Base-by-base conservation (phyloP, 2,888 invertebrate genomes). In the Ptychoptera albimana region DNA sequence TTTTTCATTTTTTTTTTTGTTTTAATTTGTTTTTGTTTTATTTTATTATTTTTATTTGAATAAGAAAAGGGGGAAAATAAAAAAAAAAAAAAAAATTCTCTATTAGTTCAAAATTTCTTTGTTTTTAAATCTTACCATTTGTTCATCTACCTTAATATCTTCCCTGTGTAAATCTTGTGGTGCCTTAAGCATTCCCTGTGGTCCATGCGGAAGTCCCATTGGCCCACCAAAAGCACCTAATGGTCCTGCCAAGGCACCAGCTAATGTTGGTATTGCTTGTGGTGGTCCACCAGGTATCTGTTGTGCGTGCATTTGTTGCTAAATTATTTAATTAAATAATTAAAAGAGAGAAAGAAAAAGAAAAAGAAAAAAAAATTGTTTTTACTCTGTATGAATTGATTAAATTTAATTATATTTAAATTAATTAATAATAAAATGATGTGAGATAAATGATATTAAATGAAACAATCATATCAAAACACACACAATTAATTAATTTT, bases 241-340 rank as follows among this genome's bases (percentile, higher is more conserved):
- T 46, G 70, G 63, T 43, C 60, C 62, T 13, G 57, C 56, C 46
- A 60, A 52, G 43, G 60, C 58, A 56, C 67, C 73, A 23, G 23
- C 23, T 51, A 66, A 67, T 49, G 64, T 69, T 53, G 65, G 73
- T 65, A 66, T 65, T 30, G 65, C 61, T 52, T 66, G 65, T 52
- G 67, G 61, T 48, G 70, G 71, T 45, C 69, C 66, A 50, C 80
- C 81, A 39, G 76, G 72, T 54, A 85, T 74, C 60, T 84, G 86
- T 59, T 85, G 83, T 52, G 85, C 86, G 67, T 88, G 88, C 69
- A 88, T 85, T 72, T 88, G 88, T 78, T 87, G 87, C 86, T 87
- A 71, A 43, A 63, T n/a, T n/a, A n/a, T n/a, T n/a, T n/a, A n/a
- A n/a, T n/a, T n/a, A n/a, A n/a, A n/a, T n/a, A n/a, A n/a, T n/a